Percentiles rank a stretch among this genome's conserved stretches.
Evolutionary conservation across 1,140 invertebrate genomes (phyloP).

Genomic region (Gerris buenoi): DNA sequence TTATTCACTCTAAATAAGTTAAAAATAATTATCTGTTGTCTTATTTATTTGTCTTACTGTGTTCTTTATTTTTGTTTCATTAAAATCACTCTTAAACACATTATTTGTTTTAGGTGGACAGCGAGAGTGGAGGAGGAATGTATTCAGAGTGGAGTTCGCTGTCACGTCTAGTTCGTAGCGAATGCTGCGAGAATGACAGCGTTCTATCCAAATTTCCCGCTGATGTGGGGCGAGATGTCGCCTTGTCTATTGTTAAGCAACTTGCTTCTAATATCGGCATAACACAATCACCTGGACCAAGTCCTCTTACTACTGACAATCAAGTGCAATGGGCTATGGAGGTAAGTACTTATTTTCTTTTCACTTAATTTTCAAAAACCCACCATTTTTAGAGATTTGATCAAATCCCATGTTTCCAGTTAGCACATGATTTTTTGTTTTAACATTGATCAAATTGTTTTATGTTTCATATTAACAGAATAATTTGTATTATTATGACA

Average conservation of each 20-base stretch:
- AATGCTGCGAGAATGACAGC: slow-evolving; percentile 45
- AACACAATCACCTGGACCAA: slow-evolving; percentile 57
- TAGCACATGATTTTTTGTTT: too few species aligned
- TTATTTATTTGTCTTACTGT: slow-evolving; percentile 26
- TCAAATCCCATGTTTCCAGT: too few species aligned
- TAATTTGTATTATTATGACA: too few species aligned
- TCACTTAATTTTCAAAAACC: neutral
- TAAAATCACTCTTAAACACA: slow-evolving; percentile 1
- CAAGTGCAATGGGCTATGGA: slow-evolving; percentile 87
- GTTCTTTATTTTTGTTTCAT: slow-evolving; percentile 25
- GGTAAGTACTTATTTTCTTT: slow-evolving; percentile 27
- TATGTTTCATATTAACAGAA: too few species aligned
- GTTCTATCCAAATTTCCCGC: slow-evolving; percentile 75
- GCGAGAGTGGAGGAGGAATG: slow-evolving; percentile 47
- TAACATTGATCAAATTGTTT: too few species aligned
- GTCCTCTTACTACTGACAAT: slow-evolving; percentile 53
- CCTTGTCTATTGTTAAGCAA: slow-evolving; percentile 64
- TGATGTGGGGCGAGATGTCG: slow-evolving; percentile 61
- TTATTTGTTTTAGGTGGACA: slow-evolving; percentile 27
- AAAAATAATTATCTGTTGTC: too few species aligned
- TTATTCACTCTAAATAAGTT: slow-evolving; percentile 31
- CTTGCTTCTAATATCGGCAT: slow-evolving; percentile 60
- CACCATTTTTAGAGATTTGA: too few species aligned
- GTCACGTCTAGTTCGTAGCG: slow-evolving; percentile 46
- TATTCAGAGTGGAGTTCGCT: slow-evolving; percentile 74